Percentiles rank a stretch among this genome's conserved stretches.
These are phyloP conservation scores for Brenthis ino DNA, from an alignment of 2,888 invertebrate species.

Conservation along the genomic window DNA sequence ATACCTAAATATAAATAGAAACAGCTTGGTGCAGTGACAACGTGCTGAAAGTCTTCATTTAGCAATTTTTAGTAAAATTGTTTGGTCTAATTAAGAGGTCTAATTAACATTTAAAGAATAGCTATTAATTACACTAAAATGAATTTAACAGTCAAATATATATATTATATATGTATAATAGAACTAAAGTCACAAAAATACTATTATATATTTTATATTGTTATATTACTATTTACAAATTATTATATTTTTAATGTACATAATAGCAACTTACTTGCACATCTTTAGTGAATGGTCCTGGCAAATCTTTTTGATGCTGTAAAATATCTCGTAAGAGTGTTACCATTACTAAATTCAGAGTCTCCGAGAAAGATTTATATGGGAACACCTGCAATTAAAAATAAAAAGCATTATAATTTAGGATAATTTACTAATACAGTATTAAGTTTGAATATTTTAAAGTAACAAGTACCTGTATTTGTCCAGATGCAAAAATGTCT, in stretches of 20 bases:
- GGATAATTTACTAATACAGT: neutral
- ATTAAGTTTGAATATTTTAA: slow-evolving; percentile 5
- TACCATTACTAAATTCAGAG: slow-evolving; percentile 95
- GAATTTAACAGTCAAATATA: no score
- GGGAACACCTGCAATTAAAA: slow-evolving; percentile 86
- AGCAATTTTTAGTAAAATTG: no score
- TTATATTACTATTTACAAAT: neutral
- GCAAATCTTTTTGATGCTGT: slow-evolving; percentile 94
- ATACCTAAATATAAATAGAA: no score
- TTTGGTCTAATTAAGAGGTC: no score
- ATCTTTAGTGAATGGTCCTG: slow-evolving; percentile 94
- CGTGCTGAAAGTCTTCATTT: no score
- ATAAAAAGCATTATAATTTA: neutral
- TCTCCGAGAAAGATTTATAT: slow-evolving; percentile 97
- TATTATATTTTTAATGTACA: neutral
- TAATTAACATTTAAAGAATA: no score
- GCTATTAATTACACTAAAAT: no score
- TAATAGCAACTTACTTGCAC: slow-evolving; percentile 82
- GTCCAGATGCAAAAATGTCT: slow-evolving; percentile 88
- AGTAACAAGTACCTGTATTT: slow-evolving; percentile 77
- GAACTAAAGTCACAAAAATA: neutral
- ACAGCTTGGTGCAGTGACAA: no score
- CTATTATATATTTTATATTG: neutral
- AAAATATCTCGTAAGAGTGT: slow-evolving; percentile 94
- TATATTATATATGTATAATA: no score